Evolutionary conservation across 2,797 vertebrate species (phyloP).

Genomic region (Sitta carolinensis): DNA sequence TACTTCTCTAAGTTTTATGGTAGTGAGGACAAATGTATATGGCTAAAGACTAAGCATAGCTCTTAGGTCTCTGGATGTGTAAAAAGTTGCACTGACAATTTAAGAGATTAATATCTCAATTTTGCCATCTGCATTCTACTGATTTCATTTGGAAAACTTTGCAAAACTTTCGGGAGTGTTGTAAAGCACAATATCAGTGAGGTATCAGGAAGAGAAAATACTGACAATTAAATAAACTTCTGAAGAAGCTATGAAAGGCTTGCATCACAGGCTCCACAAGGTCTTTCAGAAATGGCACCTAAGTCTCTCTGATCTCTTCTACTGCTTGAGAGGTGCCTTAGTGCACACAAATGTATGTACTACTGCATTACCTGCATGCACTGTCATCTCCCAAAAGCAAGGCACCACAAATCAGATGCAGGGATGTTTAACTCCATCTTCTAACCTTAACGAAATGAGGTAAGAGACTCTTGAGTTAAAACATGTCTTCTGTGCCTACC

Average conservation of each 20-base stretch:
- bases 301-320: background rate
- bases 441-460: background rate
- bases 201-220: background rate
- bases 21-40: background rate
- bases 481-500: background rate
- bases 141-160: background rate
- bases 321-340: background rate
- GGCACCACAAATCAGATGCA: background rate
- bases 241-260: background rate
- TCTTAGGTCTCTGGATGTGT: background rate
- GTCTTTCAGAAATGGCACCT: background rate
- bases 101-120: background rate
- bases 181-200: background rate
- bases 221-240: background rate
- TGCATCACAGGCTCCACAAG: background rate
- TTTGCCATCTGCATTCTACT: background rate
- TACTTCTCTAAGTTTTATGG: background rate
- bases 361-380: background rate
- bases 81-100: background rate
- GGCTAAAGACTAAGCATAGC: background rate
- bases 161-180: background rate
- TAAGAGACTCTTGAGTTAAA: background rate
- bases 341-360: background rate
- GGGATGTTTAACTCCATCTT: background rate
- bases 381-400: background rate